Conservation (phyloP, 35 echinoderm and acorn worm species). For the Stichopus chloronotus region DNA sequence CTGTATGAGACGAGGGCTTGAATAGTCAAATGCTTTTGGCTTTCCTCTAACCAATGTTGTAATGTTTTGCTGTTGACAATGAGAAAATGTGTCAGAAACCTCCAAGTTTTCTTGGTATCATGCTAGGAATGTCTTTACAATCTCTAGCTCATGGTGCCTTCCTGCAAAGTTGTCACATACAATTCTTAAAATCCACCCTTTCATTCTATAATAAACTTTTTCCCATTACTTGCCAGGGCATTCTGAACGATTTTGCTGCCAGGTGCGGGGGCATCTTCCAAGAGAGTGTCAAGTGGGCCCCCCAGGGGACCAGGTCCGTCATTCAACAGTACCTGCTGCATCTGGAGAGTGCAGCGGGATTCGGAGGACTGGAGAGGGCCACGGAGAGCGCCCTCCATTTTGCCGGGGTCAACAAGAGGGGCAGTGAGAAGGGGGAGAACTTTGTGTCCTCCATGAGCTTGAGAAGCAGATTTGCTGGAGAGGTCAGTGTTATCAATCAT, state of each 20-base stretch:
- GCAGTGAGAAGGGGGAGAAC: conserved; percentile 75
- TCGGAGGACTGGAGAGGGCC: conserved; percentile 70
- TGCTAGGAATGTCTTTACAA: too few species aligned
- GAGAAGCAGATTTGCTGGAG: conserved; percentile 90
- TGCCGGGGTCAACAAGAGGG: conserved; percentile 75
- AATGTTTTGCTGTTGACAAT: too few species aligned
- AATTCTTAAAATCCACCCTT: too few species aligned
- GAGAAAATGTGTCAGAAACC: too few species aligned
- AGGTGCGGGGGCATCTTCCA: conserved; percentile 94
- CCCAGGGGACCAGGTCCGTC: conserved; percentile 75
- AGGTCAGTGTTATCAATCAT: conserved; percentile 58
- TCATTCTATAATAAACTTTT: too few species aligned
- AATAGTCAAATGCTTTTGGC: too few species aligned
- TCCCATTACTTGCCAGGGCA: conserved; percentile 51
- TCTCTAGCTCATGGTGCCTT: too few species aligned
- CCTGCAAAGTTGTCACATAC: too few species aligned
- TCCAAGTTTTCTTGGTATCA: too few species aligned
- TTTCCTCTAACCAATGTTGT: too few species aligned
- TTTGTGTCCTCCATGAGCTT: conserved; percentile 94
- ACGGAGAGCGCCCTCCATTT: conserved; percentile 87
- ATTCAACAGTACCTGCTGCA: conserved; percentile 92
- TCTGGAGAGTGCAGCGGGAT: conserved; percentile 70
- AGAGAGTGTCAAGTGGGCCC: conserved; percentile 92
- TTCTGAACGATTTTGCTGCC: conserved; percentile 86
- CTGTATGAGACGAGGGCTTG: too few species aligned